These are phyloP conservation scores for Leucophora obtusa DNA, from an alignment of 2,888 invertebrate genomes.

Conservation along the genomic window DNA sequence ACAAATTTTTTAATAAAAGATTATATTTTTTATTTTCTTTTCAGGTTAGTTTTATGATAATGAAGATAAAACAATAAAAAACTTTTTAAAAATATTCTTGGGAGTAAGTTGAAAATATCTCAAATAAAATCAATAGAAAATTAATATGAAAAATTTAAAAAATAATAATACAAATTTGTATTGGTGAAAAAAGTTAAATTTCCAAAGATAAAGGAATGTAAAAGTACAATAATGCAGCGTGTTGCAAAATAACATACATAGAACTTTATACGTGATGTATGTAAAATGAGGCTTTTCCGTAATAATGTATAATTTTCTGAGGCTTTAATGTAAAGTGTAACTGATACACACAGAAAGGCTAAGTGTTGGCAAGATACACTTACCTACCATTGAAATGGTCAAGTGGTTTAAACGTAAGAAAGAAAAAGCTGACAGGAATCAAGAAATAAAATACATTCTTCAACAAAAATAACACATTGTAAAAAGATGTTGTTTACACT, in stretches of 20 bases:
- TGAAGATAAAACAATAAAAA: not conserved
- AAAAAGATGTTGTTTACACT: constrained; percentile 29
- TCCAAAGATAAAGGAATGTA: too few relatives aligned
- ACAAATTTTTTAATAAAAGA: not conserved
- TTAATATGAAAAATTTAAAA: too few relatives aligned
- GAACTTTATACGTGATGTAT: too few relatives aligned
- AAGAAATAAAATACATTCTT: not conserved
- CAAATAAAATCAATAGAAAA: not conserved
- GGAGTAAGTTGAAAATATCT: not conserved
- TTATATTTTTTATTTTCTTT: constrained; percentile 7
- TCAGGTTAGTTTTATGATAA: constrained; percentile 19
- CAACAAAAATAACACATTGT: constrained; percentile 6
- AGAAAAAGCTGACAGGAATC: not conserved
- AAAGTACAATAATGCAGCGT: too few relatives aligned
- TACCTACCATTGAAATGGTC: constrained; percentile 19
- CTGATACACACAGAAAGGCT: constrained; percentile 40
- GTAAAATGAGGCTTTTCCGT: not conserved
- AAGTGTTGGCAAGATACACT: constrained; percentile 21
- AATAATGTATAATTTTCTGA: constrained; percentile 24
- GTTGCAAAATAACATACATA: too few relatives aligned
- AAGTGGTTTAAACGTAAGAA: constrained; percentile 31
- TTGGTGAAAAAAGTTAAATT: too few relatives aligned
- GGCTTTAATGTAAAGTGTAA: constrained; percentile 18
- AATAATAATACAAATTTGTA: too few relatives aligned
- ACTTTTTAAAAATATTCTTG: not conserved